A percentile compares a stretch with the other conserved stretches of the same genome.
Conservation (phyloP, 2,888 invertebrate species). For the Rapana venosa region DNA sequence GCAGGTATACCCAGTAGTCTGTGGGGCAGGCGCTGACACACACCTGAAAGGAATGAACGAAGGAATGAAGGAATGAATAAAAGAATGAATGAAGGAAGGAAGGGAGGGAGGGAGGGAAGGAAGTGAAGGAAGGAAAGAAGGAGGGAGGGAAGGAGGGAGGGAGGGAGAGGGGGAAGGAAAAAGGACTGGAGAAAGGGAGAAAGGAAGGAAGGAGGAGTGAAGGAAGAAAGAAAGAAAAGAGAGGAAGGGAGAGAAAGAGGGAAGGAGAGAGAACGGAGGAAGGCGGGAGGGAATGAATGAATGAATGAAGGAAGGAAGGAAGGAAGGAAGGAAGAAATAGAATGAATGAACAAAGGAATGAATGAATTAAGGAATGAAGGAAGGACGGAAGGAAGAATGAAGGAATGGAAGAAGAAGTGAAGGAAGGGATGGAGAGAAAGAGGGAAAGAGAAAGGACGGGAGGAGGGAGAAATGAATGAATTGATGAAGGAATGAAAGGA, state of each 20-base stretch:
- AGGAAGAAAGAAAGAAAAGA: not conserved
- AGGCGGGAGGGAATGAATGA: not conserved
- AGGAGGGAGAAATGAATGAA: not conserved
- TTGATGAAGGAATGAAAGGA: not conserved
- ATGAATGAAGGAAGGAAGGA: not conserved
- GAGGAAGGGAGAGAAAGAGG: not conserved
- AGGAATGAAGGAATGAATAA: not conserved
- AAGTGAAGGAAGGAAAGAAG: not conserved
- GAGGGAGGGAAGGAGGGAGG: not conserved
- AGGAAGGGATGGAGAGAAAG: not conserved
- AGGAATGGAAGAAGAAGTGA: not conserved
- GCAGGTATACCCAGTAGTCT: conserved; percentile 64
- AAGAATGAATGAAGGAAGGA: not conserved
- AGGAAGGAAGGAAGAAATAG: not conserved
- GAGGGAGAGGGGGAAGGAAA: not conserved
- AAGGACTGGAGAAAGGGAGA: not conserved
- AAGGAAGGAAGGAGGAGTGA: not conserved
- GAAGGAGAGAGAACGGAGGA: not conserved
- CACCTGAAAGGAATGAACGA: conserved; percentile 60
- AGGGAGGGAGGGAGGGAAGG: not conserved
- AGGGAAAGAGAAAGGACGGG: not conserved
- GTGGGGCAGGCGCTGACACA: conserved; percentile 87
- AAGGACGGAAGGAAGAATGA: not conserved
- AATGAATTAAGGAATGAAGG: not conserved
- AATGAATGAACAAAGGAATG: not conserved